Conservation (phyloP, 2,113 vertebrate genomes). For the Leucoraja erinaceus region DNA sequence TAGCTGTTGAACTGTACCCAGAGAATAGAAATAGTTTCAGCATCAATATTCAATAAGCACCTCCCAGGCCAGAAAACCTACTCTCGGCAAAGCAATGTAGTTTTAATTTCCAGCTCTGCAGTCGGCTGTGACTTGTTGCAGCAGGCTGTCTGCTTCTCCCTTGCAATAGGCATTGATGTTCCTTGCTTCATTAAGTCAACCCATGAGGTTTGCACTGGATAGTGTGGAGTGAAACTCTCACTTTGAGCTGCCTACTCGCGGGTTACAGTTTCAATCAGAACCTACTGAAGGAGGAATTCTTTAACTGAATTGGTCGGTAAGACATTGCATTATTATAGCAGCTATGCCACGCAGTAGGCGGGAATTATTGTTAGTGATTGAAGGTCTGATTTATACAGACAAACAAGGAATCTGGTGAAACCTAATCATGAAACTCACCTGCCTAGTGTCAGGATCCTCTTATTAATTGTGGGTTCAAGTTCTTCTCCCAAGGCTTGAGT, state of each 20-base stretch:
- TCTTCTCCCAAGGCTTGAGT: neutral
- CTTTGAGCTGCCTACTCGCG: neutral
- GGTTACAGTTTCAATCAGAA: slow-evolving; percentile 24
- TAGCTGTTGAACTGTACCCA: neutral
- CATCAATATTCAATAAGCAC: neutral
- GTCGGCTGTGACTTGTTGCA: neutral
- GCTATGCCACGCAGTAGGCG: neutral
- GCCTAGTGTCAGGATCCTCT: neutral
- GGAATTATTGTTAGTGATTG: neutral
- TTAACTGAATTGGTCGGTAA: neutral
- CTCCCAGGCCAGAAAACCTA: neutral
- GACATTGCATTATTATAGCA: neutral
- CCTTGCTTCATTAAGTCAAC: neutral
- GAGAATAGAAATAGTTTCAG: neutral
- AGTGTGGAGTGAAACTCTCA: neutral
- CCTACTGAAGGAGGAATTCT: neutral
- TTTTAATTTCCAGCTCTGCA: neutral
- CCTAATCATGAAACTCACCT: too few species aligned
- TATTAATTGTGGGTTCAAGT: neutral
- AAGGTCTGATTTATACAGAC: neutral
- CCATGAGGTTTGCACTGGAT: slow-evolving; percentile 3
- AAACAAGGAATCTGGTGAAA: neutral
- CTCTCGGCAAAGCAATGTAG: neutral
- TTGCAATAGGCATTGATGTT: neutral
- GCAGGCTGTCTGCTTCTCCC: neutral